phyloP scores from a whole-genome alignment of 2,113 vertebrate genomes.

The Oncorhynchus nerka region DNA sequence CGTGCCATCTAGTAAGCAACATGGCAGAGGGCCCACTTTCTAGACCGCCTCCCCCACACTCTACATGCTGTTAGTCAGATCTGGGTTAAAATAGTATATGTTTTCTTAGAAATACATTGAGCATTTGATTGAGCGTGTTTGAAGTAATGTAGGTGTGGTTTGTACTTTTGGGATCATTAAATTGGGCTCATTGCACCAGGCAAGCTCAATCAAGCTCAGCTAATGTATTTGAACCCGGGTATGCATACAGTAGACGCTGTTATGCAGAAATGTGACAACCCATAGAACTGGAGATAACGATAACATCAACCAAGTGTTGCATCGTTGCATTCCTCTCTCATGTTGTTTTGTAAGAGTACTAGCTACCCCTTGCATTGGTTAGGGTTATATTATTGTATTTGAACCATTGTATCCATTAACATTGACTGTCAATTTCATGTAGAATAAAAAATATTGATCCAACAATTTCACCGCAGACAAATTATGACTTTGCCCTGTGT shows the following conservation, averaged over 20 bases:
- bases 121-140: no score
- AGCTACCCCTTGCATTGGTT: not conserved
- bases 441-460: not conserved
- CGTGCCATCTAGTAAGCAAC: slow-evolving; percentile 7
- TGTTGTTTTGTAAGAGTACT: not conserved
- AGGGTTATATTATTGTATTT: not conserved
- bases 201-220: no score
- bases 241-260: not conserved
- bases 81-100: no score
- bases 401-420: not conserved
- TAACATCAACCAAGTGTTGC: not conserved
- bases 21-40: slow-evolving; percentile 2
- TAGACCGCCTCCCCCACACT: not conserved
- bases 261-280: not conserved
- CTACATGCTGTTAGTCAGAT: not conserved
- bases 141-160: no score
- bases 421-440: no score
- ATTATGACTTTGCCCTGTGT: no score
- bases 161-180: no score
- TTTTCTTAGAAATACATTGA: no score
- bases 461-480: not conserved
- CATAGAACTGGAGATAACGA: not conserved
- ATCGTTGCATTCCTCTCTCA: not conserved
- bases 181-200: no score
- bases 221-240: no score